Evolutionary conservation across 2,797 vertebrate species (phyloP), one percentile per base, ranked within the genome.

Genomic region (Cercopithecus mitis): DNA sequence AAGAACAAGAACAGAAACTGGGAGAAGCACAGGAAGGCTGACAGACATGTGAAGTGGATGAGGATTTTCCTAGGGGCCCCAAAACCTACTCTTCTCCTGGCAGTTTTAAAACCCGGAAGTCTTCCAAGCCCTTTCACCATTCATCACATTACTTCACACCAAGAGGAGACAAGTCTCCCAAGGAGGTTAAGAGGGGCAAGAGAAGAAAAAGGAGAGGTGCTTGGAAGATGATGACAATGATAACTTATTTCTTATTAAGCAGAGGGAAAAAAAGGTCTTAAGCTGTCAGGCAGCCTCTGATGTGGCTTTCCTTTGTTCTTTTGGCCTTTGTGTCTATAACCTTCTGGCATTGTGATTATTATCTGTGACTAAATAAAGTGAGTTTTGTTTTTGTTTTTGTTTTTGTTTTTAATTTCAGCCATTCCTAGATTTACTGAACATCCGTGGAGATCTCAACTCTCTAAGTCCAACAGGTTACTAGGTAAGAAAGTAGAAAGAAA

Each of bases 191-290:
- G 91, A 95, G 52, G 91, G 97, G 90, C 83, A 98, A 95, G 73
- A 96, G 6, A 98, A 94, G 97, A 97, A 87, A 84, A 98, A 97
- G 43, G 82, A 72, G 90, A 97, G 83, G 30, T 87, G 73, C 20
- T 8, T 90, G 55, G 97, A 91, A 50, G 93, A 86, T 0, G 25
- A n/a, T 30, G 39, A 14, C 79, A 84, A 6, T 61, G 98, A 99
- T 55, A 98, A 98, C 91, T 98, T 99, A 50, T 98, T 99, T 90
- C 97, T 98, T 43, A 99, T 99, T 97, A 99, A 99, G 82, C 99
- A 99, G 94, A 98, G 90, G 93, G 98, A 81, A 52, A 89, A 97
- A 99, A 85, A 95, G 98, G 97, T 93, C 95, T 97, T 17, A 99
- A 98, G 55, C 94, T 97, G 27, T 98, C 94, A 73, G 90, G 76